A percentile compares a stretch with the other conserved stretches of the same genome.
phyloP scores from a whole-genome alignment of 2,888 invertebrate genomes.

The Subacronicta megacephala region DNA sequence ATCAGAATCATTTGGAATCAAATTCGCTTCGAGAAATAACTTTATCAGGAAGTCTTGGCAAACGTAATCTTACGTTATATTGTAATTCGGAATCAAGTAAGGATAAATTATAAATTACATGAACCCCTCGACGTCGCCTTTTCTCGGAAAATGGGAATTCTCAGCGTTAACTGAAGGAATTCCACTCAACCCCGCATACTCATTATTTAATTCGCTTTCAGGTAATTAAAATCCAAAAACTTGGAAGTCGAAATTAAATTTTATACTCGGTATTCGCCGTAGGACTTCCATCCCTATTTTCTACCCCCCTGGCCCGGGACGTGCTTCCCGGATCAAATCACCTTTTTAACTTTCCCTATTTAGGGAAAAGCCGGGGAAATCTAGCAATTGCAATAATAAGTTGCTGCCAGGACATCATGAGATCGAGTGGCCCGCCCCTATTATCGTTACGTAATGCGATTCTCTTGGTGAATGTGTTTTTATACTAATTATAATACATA shows the following conservation, averaged over 20 bases:
- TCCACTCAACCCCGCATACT: conserved; percentile 63
- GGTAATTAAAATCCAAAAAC: conserved; percentile 89
- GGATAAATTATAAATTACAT: conserved; percentile 63
- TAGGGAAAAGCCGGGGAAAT: conserved; percentile 83
- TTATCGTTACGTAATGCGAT: conserved; percentile 72
- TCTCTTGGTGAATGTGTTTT: conserved; percentile 59
- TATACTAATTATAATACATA: conserved; percentile 65
- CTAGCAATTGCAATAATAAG: conserved; percentile 86
- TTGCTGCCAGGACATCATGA: conserved; percentile 77
- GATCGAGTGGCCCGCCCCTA: conserved; percentile 72
- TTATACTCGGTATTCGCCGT: conserved; percentile 69
- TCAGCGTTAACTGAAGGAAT: conserved; percentile 58
- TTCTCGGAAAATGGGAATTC: conserved; percentile 50
- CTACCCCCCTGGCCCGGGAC: conserved; percentile 65
- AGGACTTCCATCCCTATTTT: conserved; percentile 48
- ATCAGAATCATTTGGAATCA: no score
- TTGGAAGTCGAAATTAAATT: conserved; percentile 86
- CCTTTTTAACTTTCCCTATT: conserved; percentile 90
- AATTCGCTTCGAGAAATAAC: conserved; percentile 16
- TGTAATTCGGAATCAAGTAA: conserved; percentile 59
- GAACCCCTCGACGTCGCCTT: conserved; percentile 43
- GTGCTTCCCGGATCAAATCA: conserved; percentile 85
- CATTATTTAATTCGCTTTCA: conserved; percentile 86
- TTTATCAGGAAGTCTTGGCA: conserved; percentile 20
- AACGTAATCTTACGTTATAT: conserved; percentile 55